Evolutionary conservation across 2,888 invertebrate species (phyloP).

Genomic region (Chorisops tibialis): DNA sequence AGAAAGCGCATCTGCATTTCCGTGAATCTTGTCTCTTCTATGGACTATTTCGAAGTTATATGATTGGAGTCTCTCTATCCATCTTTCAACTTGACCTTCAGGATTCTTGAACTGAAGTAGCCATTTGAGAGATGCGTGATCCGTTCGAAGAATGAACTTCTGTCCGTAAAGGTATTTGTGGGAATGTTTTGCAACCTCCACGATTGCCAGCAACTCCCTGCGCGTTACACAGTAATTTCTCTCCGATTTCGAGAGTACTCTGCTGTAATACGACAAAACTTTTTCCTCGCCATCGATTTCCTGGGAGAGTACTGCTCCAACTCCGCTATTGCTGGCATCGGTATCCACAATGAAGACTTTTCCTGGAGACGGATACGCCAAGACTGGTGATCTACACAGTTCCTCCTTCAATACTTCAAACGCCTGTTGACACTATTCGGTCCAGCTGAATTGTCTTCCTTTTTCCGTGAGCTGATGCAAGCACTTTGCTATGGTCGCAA

Average conservation of each 20-base stretch:
- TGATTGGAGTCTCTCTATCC: slow-evolving; percentile 39
- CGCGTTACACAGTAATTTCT: slow-evolving; percentile 8
- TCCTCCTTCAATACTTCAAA: background rate
- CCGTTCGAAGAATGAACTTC: slow-evolving; percentile 39
- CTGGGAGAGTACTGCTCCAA: slow-evolving; percentile 24
- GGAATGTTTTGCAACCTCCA: slow-evolving; percentile 38
- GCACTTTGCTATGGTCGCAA: background rate
- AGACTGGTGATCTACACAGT: background rate
- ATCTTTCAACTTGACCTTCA: slow-evolving; percentile 42
- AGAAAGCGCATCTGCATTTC: slow-evolving; percentile 36
- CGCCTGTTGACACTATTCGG: background rate
- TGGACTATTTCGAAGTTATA: slow-evolving; percentile 39
- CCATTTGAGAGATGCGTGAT: slow-evolving; percentile 42
- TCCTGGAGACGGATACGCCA: slow-evolving; percentile 3
- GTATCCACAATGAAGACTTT: background rate
- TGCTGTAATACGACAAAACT: slow-evolving; percentile 34
- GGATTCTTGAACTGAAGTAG: slow-evolving; percentile 40
- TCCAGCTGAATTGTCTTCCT: background rate
- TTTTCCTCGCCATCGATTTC: slow-evolving; percentile 29
- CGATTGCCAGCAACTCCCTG: slow-evolving; percentile 37
- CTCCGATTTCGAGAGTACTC: slow-evolving; percentile 32
- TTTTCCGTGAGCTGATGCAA: slow-evolving; percentile 3
- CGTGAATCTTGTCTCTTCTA: slow-evolving; percentile 34
- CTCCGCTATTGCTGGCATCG: slow-evolving; percentile 16
- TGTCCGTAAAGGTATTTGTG: slow-evolving; percentile 40